phyloP scores from a whole-genome alignment of 1,140 invertebrate genomes.

The Heliconius himera region DNA sequence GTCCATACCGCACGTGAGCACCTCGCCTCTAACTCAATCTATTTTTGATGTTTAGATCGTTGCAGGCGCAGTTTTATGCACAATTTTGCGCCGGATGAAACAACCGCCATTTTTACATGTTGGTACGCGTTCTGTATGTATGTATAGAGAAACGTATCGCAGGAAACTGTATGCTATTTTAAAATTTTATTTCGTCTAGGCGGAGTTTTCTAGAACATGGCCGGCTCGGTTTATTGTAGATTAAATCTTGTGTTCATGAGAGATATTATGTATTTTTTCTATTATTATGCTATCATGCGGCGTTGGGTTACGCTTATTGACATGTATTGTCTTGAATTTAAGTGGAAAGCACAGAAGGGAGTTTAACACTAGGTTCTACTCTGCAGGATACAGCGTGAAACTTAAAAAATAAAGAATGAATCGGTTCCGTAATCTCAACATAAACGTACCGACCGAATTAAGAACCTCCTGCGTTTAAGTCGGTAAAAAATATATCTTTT shows the following conservation, averaged over 20 bases:
- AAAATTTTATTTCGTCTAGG: constrained; percentile 75
- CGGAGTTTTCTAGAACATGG: constrained; percentile 47
- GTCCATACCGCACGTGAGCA: constrained; percentile 34
- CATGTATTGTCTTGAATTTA: too few species aligned
- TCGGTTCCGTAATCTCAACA: too few species aligned
- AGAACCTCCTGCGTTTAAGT: too few species aligned
- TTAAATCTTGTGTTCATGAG: background rate
- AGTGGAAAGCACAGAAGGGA: too few species aligned
- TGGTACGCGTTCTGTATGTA: constrained; percentile 29
- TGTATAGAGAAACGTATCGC: constrained; percentile 66
- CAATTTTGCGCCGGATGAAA: constrained; percentile 74
- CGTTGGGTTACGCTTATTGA: too few species aligned
- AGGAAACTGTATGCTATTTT: constrained; percentile 71
- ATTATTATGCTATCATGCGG: background rate
- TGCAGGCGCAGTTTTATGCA: constrained; percentile 75
- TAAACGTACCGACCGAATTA: too few species aligned
- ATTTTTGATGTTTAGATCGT: constrained; percentile 79
- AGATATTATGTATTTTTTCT: background rate
- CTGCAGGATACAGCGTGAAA: too few species aligned
- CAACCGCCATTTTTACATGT: constrained; percentile 76
- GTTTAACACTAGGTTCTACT: too few species aligned
- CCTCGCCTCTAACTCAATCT: constrained; percentile 61
- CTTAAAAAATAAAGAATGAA: too few species aligned
- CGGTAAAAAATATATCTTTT: too few species aligned
- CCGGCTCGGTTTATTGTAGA: background rate